phyloP scores from a whole-genome alignment of 2,888 invertebrate species.

The Periphyllus acericola region DNA sequence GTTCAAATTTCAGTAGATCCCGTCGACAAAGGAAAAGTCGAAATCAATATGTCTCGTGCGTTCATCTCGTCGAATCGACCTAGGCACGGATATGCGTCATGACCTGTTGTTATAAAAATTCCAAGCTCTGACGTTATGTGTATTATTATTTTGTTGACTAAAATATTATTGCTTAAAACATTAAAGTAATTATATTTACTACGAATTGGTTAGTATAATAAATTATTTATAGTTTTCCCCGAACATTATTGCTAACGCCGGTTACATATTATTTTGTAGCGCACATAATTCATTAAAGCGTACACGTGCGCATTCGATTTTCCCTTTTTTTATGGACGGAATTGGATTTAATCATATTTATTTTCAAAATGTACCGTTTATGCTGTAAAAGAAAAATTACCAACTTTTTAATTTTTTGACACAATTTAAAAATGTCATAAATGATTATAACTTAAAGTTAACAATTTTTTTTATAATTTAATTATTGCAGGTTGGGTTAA shows the following conservation, averaged over 20 bases:
- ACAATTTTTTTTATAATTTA: slow-evolving; percentile 9
- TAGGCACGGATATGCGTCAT: no score
- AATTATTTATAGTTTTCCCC: background rate
- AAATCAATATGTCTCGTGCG: no score
- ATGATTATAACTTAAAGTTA: background rate
- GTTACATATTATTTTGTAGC: background rate
- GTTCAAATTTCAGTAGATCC: no score
- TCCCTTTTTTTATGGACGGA: background rate
- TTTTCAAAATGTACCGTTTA: background rate
- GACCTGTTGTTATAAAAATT: no score
- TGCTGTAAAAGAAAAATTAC: background rate
- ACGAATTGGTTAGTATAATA: background rate
- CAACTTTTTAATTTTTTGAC: background rate
- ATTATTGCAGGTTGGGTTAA: background rate
- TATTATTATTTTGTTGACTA: no score
- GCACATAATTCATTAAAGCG: background rate
- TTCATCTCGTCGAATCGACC: no score
- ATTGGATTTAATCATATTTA: background rate
- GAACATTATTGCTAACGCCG: background rate
- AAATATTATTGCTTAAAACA: no score
- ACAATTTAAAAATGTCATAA: slow-evolving; percentile 1
- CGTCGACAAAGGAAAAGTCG: no score
- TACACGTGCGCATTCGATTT: background rate
- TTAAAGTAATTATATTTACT: background rate
- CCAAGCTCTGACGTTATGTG: no score